Conservation (phyloP, 2,888 invertebrate genomes). For the Hypolimnas misippus region DNA sequence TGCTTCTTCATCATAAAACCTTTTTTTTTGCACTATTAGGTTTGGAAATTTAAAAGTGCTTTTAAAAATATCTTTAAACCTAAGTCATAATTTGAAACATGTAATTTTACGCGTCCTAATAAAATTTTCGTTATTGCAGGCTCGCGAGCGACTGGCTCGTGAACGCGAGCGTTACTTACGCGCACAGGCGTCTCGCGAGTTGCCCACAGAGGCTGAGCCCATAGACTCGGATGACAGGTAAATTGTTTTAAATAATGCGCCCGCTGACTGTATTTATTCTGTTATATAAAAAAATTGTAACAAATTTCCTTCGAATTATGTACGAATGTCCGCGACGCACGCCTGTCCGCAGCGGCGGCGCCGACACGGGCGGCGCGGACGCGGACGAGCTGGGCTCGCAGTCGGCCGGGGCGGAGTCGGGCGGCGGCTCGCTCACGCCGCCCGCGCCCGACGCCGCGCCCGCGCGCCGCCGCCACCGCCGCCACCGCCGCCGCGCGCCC, state of each 20-base stretch:
- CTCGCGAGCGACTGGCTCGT: conserved; percentile 85
- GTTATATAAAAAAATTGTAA: too few relatives aligned
- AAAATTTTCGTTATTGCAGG: too few relatives aligned
- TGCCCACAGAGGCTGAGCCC: conserved; percentile 89
- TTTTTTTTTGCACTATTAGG: too few relatives aligned
- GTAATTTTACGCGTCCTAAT: too few relatives aligned
- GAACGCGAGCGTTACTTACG: conserved; percentile 77
- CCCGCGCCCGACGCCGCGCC: conserved; percentile 41
- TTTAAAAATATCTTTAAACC: too few relatives aligned
- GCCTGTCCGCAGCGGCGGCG: not conserved
- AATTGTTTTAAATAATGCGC: not conserved
- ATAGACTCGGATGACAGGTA: conserved; percentile 88
- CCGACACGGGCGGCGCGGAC: conserved; percentile 37
- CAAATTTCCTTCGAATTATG: not conserved
- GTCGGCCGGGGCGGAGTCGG: conserved; percentile 41
- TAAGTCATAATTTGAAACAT: too few relatives aligned
- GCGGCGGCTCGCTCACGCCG: conserved; percentile 40
- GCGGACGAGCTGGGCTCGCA: conserved; percentile 33
- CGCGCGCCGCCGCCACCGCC: conserved; percentile 46
- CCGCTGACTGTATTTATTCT: too few relatives aligned
- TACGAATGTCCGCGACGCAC: too few relatives aligned
- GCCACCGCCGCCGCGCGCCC: conserved; percentile 42
- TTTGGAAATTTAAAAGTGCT: too few relatives aligned
- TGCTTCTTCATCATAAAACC: too few relatives aligned
- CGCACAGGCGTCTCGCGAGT: conserved; percentile 83